Evolutionary conservation across 2,888 invertebrate species (phyloP).

Genomic region (Silvanus unidentatus): DNA sequence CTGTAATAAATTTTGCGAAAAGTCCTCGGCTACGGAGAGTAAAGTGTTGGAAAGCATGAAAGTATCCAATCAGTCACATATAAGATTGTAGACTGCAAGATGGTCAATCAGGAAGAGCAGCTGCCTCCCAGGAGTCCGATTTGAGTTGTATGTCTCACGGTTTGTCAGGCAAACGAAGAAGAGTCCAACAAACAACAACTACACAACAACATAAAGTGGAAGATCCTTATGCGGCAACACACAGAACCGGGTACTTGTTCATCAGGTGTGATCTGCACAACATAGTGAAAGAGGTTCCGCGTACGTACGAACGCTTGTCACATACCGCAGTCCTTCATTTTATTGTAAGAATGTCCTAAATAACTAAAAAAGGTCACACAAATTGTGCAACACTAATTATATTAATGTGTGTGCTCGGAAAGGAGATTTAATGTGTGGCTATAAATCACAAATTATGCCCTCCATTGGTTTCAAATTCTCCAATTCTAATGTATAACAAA

Average conservation of each 20-base stretch:
- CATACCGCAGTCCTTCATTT: constrained; percentile 9
- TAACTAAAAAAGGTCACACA: neutral
- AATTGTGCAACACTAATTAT: too few species aligned
- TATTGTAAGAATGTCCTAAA: constrained; percentile 9
- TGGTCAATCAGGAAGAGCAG: constrained; percentile 17
- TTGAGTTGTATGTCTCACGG: constrained; percentile 13
- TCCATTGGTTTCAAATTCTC: too few species aligned
- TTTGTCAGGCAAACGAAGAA: constrained; percentile 11
- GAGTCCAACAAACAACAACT: constrained; percentile 1
- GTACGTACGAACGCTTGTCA: constrained; percentile 3
- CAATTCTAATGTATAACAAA: too few species aligned
- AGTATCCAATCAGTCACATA: constrained; percentile 12
- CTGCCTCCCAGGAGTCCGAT: constrained; percentile 12
- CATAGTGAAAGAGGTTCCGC: constrained; percentile 8
- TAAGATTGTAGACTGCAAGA: constrained; percentile 9
- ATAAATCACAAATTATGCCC: too few species aligned
- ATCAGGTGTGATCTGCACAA: constrained; percentile 11
- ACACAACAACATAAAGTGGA: constrained; percentile 9
- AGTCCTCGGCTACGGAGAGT: neutral
- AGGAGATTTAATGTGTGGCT: too few species aligned
- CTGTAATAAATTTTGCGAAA: too few species aligned
- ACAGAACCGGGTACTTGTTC: constrained; percentile 8
- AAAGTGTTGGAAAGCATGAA: constrained; percentile 10
- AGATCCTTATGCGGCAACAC: constrained; percentile 12
- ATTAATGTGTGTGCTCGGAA: too few species aligned